Evolutionary conservation across 1,140 invertebrate genomes (phyloP), one percentile per base, ranked within the genome.

Genomic region (Hesperophylax magnus): DNA sequence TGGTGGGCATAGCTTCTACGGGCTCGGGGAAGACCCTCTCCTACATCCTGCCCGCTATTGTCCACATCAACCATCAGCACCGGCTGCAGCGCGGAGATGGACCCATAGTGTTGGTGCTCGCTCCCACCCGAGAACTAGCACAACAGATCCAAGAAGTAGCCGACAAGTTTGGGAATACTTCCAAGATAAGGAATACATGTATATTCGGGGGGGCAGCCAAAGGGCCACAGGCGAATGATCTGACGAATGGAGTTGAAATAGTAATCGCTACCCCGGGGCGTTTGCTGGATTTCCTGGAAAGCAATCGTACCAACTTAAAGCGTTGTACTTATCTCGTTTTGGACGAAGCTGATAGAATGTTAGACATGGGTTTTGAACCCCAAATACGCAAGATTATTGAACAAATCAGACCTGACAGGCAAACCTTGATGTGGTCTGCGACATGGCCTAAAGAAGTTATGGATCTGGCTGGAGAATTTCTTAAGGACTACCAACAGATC

Each of bases 311-410:
- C 2, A 98, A 97, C 87, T 90, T 99, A 52, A 93, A 93, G 83
- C 93, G 98, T 82, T 96, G 95, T 85, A 99, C 97, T 63, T 99
- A 98, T 90, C 91, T 99, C 74, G 98, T 99, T 14, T 89, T 99
- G 11, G 98, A 99, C 90, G 98, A 99, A 89, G 98, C 98, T 84
- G 98, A 99, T 88, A 92, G 98, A 85, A 92, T 99, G 98, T 91
- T 99, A 78, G 98, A 99, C 86, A 99, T 99, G 98, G 98, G 98
- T 82, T 99, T 99, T 89, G 98, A 99, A 88, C 98, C 98, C 0
- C 98, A 99, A 91, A 99, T 99, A 82, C 92, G 97, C 81, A 98
- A 98, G 90, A 99, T 99, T 82, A 95, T 99, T 85, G 95, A 97
- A 86, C 97, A 99, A 91, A 98, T 99, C 67, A 89, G 95, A 81